Evolutionary conservation across 2,113 vertebrate species (phyloP).

Genomic region (Copsychus sechellarum): DNA sequence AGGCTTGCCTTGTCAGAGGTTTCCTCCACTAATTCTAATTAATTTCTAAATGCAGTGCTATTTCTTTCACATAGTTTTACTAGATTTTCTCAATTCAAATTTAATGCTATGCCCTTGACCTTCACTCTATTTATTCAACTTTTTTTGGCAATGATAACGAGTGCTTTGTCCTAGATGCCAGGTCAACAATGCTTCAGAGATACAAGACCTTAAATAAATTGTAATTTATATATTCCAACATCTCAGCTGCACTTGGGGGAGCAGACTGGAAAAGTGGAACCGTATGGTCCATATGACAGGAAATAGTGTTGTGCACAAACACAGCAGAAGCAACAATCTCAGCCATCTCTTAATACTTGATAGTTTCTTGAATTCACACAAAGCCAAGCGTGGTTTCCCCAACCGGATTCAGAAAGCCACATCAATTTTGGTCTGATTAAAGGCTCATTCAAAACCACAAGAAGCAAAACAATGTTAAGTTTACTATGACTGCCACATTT

Average conservation of each 20-base stretch:
- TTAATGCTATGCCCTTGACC: not conserved
- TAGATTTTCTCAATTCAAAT: not conserved
- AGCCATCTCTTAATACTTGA: slow-evolving; percentile 7
- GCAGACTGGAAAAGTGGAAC: slow-evolving; percentile 27
- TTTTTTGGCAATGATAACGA: not conserved
- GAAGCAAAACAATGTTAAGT: slow-evolving; percentile 50
- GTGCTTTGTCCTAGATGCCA: not conserved
- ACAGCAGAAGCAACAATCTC: slow-evolving; percentile 17
- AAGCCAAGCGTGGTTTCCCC: slow-evolving; percentile 36
- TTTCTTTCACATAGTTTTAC: not conserved
- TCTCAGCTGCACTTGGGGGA: not conserved
- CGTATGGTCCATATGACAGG: not conserved
- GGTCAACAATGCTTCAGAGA: not conserved
- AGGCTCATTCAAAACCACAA: slow-evolving; percentile 63
- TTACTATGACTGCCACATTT: slow-evolving; percentile 56
- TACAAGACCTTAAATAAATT: not conserved
- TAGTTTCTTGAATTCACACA: not conserved
- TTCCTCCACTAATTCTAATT: not conserved
- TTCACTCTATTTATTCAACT: not conserved
- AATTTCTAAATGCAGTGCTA: not conserved
- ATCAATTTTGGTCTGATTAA: slow-evolving; percentile 68
- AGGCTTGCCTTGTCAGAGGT: not conserved
- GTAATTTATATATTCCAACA: not conserved
- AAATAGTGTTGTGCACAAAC: slow-evolving; percentile 26
- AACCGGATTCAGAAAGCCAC: slow-evolving; percentile 49